phyloP scores from a whole-genome alignment of 1,140 invertebrate genomes.

The Anastrepha ludens region DNA sequence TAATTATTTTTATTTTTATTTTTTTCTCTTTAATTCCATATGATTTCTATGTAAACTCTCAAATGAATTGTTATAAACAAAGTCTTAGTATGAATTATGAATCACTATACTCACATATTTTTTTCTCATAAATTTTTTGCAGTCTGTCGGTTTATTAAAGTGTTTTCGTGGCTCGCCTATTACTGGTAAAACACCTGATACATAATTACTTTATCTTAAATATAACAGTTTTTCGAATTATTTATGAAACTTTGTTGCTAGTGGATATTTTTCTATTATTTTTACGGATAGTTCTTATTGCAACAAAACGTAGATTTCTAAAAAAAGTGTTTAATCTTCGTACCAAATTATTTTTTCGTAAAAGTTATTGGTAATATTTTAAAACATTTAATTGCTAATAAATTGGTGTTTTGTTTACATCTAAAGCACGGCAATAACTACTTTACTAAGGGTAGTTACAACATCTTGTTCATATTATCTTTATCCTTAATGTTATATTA shows the following conservation, averaged over 20 bases:
- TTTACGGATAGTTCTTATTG: too few relatives aligned
- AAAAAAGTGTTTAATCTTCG: too few relatives aligned
- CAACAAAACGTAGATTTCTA: too few relatives aligned
- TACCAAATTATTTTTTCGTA: too few relatives aligned
- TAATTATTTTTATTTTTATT: neutral
- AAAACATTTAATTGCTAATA: neutral
- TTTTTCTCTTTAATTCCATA: conserved; percentile 2
- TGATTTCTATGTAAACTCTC: neutral
- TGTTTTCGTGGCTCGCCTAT: neutral
- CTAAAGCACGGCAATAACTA: conserved; percentile 29
- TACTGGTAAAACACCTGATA: neutral
- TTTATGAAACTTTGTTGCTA: neutral
- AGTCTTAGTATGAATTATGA: too few relatives aligned
- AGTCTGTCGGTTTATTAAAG: conserved; percentile 4
- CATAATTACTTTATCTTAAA: neutral
- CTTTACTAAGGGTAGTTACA: neutral
- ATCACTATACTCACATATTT: too few relatives aligned
- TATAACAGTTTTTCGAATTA: neutral
- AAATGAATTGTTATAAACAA: too few relatives aligned
- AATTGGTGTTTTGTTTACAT: conserved; percentile 50
- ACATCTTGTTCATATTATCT: neutral
- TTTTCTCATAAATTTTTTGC: neutral
- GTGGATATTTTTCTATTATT: neutral
- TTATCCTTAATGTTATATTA: neutral
- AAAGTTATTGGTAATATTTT: neutral